Evolutionary conservation across 1,140 invertebrate genomes (phyloP).

Genomic region (Goniozus legneri): DNA sequence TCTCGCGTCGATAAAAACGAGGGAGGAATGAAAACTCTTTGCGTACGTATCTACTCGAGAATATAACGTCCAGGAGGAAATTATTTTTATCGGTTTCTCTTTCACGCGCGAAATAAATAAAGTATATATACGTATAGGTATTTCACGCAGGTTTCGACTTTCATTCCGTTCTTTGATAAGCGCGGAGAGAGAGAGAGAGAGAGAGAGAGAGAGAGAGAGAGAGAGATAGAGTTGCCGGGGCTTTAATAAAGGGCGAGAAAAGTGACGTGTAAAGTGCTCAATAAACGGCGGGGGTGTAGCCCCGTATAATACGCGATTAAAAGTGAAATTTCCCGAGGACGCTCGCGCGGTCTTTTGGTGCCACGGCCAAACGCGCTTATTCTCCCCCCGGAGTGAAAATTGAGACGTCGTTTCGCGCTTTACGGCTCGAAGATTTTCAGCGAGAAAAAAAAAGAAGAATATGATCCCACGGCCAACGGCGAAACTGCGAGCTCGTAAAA

Average conservation of each 20-base stretch:
- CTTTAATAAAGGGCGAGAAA: slow-evolving; percentile 2
- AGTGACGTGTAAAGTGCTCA: slow-evolving; percentile 16
- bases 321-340: background rate
- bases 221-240: slow-evolving; percentile 1
- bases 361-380: slow-evolving; percentile 1
- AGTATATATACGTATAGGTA: no score
- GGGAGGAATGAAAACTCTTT: no score
- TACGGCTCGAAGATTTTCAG: slow-evolving; percentile 20
- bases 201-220: background rate
- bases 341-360: background rate
- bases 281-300: slow-evolving; percentile 12
- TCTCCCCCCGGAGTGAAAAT: slow-evolving; percentile 21
- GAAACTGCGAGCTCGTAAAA: slow-evolving; percentile 18
- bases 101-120: no score
- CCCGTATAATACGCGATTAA: slow-evolving; percentile 16
- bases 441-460: slow-evolving; percentile 9
- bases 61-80: no score
- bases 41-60: no score
- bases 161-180: no score
- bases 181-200: background rate
- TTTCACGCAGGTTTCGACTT: no score
- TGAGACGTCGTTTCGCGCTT: slow-evolving; percentile 21
- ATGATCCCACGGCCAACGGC: slow-evolving; percentile 10
- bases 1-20: no score
- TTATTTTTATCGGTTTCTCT: no score